Evolutionary conservation across 2,797 vertebrate species (phyloP).

Genomic region (Ibycter americanus): DNA sequence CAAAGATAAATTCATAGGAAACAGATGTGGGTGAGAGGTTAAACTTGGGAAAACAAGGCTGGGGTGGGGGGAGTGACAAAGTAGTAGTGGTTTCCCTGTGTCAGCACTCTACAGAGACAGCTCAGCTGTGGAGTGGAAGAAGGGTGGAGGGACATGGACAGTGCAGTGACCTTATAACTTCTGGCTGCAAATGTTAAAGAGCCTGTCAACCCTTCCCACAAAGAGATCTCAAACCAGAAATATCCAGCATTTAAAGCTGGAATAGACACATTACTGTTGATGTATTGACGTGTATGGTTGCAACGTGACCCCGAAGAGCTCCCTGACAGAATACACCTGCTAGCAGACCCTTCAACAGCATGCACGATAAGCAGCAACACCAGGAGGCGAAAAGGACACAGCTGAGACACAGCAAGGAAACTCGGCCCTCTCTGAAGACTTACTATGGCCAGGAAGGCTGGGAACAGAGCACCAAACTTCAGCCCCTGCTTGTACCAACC

Average conservation of each 20-base stretch:
- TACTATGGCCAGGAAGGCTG: not conserved
- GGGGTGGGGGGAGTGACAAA: not conserved
- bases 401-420: not conserved
- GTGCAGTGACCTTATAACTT: not conserved
- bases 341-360: rapidly evolving
- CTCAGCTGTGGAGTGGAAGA: not conserved
- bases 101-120: constrained; percentile 49
- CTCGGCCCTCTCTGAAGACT: not conserved
- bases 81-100: constrained; percentile 24
- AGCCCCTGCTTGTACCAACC: not conserved
- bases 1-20: constrained; percentile 27
- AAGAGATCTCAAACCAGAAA: not conserved
- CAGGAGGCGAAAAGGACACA: not conserved
- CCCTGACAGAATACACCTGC: not conserved
- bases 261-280: not conserved
- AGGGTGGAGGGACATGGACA: not conserved
- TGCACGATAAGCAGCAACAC: rapidly evolving
- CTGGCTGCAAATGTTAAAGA: not conserved
- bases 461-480: not conserved
- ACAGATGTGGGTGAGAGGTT: constrained; percentile 75
- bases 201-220: not conserved
- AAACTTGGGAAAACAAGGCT: constrained; percentile 29
- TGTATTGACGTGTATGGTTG: not conserved
- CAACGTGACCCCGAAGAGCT: not conserved
- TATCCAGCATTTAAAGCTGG: not conserved